A percentile compares a stretch with the other conserved stretches of the same genome.
Evolutionary conservation across 2,113 vertebrate species (phyloP).

Genomic region (Carlito syrichta): DNA sequence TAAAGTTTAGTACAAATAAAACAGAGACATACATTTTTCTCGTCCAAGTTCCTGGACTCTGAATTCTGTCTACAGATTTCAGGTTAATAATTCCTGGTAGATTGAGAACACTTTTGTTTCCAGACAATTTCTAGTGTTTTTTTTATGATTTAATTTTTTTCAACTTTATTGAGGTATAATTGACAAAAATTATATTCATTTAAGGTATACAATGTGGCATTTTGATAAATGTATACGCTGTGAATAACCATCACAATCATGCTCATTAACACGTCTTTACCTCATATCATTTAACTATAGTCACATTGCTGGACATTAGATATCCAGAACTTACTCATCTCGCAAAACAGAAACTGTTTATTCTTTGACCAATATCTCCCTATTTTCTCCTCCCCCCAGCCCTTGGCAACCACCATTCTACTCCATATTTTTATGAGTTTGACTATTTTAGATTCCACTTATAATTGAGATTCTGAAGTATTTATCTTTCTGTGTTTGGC

Average conservation of each 20-base stretch:
- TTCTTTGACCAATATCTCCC: background rate
- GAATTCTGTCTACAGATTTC: background rate
- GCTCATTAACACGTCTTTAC: background rate
- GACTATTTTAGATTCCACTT: background rate
- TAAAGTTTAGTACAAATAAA: background rate
- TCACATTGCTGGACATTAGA: background rate
- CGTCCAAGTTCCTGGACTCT: background rate
- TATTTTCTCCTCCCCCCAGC: background rate
- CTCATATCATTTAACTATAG: background rate
- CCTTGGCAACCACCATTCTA: background rate
- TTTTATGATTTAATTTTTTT: background rate
- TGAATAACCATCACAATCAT: background rate
- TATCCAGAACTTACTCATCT: background rate
- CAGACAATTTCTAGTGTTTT: background rate
- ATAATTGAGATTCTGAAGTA: background rate
- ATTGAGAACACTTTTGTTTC: background rate
- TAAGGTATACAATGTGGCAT: background rate
- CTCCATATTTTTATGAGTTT: background rate
- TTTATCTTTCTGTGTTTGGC: background rate
- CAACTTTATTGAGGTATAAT: background rate
- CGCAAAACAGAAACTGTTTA: background rate
- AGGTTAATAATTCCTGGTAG: background rate
- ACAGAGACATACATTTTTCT: background rate
- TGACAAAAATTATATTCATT: background rate
- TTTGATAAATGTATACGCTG: background rate